Base-by-base conservation (phyloP, 1,140 invertebrate genomes). In the Cyclargus thomasi region DNA sequence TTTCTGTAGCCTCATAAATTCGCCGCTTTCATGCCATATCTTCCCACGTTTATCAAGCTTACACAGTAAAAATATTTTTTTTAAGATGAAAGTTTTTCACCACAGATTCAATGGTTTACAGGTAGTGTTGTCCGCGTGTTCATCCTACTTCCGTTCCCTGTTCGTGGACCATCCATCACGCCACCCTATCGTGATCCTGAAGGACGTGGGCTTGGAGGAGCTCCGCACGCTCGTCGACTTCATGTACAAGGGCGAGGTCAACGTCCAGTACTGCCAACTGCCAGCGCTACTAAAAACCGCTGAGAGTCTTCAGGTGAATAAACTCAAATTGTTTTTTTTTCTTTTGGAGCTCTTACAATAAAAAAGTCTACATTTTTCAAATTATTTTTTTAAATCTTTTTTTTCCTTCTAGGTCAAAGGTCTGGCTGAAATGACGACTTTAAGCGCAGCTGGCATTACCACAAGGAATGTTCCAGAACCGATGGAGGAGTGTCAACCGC, bases 211-310 rank as follows among this genome's bases (percentile, higher is more conserved):
- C 81, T 97, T 97, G 91, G 92, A 94, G 77, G 96, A 97, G 91
- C 93, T 98, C 85, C 94, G 96, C 86, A 97, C 96, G 75, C 94
- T 98, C 82, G 95, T 98, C 84, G 96, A 97, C 92, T 98, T 97
- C 94, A 98, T 98, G 97, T 98, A 98, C 94, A 96, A 97, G 90
- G 97, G 97, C 77, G 97, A 98, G 91, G 97, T 98, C 74, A 97
- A 97, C 93, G 96, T 98, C 75, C 95, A 97, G 90, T 97, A 97
- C 87, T 97, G 96, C 91, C 96, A 97, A 91, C 92, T 98, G 79
- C 95, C 95, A 78, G 95, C 95, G 74, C 93, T 98, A 77, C 93
- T 98, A 73, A 97, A 97, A 91, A 97, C 97, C 79, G 97, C 97
- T 74, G 96, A 97, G 92, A 97, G 96, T 85, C 93, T 98, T 55